These are phyloP conservation scores for Branchellion lobata DNA, from an alignment of 2,888 invertebrate species.

Conservation along the genomic window DNA sequence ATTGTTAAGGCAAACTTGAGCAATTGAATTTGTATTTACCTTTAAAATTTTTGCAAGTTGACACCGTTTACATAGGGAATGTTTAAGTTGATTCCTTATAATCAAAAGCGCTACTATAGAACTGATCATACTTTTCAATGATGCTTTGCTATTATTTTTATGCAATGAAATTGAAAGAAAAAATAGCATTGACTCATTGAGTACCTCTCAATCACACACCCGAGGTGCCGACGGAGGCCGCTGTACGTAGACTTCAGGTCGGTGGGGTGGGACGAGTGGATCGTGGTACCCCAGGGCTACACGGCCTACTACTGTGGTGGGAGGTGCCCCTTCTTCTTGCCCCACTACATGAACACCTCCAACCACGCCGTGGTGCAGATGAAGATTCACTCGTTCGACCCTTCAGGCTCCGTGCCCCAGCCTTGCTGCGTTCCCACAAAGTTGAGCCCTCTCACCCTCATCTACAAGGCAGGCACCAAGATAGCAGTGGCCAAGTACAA, in stretches of 20 bases:
- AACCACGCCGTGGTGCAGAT: conserved; percentile 88
- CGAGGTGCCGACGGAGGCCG: conserved; percentile 78
- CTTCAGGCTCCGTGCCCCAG: conserved; percentile 76
- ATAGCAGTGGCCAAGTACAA: conserved; percentile 97
- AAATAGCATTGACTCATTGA: too few species aligned
- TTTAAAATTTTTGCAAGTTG: too few species aligned
- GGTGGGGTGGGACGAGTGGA: conserved; percentile 98
- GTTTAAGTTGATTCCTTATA: too few species aligned
- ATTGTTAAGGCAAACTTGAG: too few species aligned
- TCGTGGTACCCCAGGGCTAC: conserved; percentile 92
- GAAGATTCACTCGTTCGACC: conserved; percentile 59
- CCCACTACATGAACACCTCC: conserved; percentile 91
- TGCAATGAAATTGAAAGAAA: too few species aligned
- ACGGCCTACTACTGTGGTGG: conserved; percentile 95
- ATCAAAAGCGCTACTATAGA: too few species aligned
- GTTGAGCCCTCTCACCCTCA: conserved; percentile 87
- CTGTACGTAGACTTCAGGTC: conserved; percentile 93
- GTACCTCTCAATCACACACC: too few species aligned
- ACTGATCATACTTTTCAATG: not conserved
- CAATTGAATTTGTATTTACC: too few species aligned
- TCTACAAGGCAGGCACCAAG: conserved; percentile 87
- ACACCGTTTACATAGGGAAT: too few species aligned
- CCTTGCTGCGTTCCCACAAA: conserved; percentile 97
- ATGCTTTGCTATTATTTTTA: not conserved
- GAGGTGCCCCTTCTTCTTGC: conserved; percentile 89